A percentile compares a stretch with the other conserved stretches of the same genome.
phyloP scores from a whole-genome alignment of 2,113 vertebrate genomes.

The Ictidomys tridecemlineatus region DNA sequence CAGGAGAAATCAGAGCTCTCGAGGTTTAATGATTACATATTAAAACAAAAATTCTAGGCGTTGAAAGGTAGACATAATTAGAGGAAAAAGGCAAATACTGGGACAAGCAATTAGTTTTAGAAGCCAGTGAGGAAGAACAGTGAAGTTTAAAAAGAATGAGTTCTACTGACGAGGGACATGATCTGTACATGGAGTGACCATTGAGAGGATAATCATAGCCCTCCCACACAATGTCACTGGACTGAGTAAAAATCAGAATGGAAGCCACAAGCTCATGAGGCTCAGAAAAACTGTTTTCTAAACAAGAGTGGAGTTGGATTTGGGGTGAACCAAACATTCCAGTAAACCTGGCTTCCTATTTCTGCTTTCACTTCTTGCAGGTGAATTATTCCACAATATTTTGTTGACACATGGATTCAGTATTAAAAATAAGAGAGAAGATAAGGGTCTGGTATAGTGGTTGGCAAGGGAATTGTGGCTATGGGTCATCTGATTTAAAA shows the following conservation, averaged over 20 bases:
- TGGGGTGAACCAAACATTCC: fast-evolving
- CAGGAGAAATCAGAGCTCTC: background rate
- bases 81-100: background rate
- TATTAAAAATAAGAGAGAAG: background rate
- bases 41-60: background rate
- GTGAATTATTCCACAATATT: background rate
- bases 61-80: background rate
- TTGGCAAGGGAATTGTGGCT: background rate
- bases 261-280: background rate
- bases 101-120: background rate
- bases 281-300: background rate
- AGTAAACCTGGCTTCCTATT: background rate
- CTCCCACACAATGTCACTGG: fast-evolving
- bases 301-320: background rate
- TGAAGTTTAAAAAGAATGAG: background rate
- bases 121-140: background rate
- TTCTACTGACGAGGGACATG: background rate
- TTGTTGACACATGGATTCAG: background rate
- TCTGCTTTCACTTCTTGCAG: background rate
- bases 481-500: background rate
- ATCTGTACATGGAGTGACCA: background rate
- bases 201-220: fast-evolving
- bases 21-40: background rate
- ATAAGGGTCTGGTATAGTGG: background rate
- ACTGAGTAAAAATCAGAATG: background rate